A percentile compares a stretch with the other conserved stretches of the same genome.
Evolutionary conservation across 2,888 invertebrate species (phyloP).

Genomic region (Notocelia uddmanniana): DNA sequence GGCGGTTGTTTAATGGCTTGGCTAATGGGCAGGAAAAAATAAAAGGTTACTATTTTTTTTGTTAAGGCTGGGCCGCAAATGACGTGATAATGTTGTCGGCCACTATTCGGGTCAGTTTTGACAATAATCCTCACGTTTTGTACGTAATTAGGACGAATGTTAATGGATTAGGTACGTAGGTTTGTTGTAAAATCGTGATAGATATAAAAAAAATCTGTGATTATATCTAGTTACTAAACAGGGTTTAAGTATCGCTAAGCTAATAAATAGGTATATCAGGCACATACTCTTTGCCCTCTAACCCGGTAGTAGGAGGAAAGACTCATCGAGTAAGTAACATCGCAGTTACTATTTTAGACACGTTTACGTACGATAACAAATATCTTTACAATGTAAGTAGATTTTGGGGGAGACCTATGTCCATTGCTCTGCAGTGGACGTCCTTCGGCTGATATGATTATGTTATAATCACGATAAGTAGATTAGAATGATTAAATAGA

Average conservation of each 20-base stretch:
- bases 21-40: constrained; percentile 54
- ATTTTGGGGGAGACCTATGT: too few relatives aligned
- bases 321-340: background rate
- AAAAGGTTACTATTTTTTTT: constrained; percentile 30
- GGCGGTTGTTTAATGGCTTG: constrained; percentile 47
- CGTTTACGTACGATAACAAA: background rate
- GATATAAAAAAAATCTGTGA: background rate
- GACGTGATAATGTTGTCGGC: constrained; percentile 26
- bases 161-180: constrained; percentile 25
- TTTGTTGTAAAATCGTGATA: constrained; percentile 6
- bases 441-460: too few relatives aligned
- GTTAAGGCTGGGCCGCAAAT: constrained; percentile 39
- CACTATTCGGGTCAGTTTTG: constrained; percentile 38
- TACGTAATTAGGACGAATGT: constrained; percentile 30
- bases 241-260: background rate
- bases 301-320: background rate
- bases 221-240: background rate
- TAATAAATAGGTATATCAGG: background rate
- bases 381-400: background rate
- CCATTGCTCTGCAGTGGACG: too few relatives aligned
- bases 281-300: constrained; percentile 5
- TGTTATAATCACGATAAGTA: too few relatives aligned
- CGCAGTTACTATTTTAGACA: background rate
- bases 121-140: constrained; percentile 36
- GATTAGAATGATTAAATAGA: too few relatives aligned